phyloP scores from a whole-genome alignment of 2,888 invertebrate genomes.

The Patella caerulea region DNA sequence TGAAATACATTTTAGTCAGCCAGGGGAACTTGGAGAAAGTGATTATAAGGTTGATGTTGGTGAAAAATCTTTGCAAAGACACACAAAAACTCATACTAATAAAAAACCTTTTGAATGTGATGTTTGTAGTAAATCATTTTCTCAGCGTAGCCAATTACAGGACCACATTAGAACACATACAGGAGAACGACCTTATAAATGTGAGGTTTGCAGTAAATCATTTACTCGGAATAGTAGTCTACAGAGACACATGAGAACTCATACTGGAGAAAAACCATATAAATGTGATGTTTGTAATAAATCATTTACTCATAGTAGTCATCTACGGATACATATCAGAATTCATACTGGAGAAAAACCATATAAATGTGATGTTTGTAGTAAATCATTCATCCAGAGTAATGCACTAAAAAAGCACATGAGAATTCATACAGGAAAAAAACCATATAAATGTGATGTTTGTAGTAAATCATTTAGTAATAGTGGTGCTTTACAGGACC shows the following conservation, averaged over 20 bases:
- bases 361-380: background rate
- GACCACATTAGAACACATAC: background rate
- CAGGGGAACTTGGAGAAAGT: background rate
- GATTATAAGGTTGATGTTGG: background rate
- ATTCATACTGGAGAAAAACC: conserved; percentile 1
- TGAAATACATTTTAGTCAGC: too few relatives aligned
- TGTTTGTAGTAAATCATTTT: background rate
- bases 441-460: conserved; percentile 2
- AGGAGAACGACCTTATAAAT: conserved; percentile 9
- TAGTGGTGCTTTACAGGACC: background rate
- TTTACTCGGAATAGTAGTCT: conserved; percentile 13
- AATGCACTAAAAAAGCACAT: background rate
- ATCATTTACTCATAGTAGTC: background rate
- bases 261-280: background rate
- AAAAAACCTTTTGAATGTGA: conserved; percentile 4
- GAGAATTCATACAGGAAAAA: background rate
- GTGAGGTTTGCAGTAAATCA: conserved; percentile 25
- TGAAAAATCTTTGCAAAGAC: conserved; percentile 1
- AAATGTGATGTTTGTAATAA: background rate
- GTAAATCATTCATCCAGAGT: background rate
- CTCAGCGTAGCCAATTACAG: background rate
- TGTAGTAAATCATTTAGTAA: background rate
- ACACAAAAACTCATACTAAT: background rate
- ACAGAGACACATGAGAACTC: background rate
- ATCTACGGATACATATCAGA: background rate